phyloP scores from a whole-genome alignment of 2,888 invertebrate genomes.

The Camponotus fellah region DNA sequence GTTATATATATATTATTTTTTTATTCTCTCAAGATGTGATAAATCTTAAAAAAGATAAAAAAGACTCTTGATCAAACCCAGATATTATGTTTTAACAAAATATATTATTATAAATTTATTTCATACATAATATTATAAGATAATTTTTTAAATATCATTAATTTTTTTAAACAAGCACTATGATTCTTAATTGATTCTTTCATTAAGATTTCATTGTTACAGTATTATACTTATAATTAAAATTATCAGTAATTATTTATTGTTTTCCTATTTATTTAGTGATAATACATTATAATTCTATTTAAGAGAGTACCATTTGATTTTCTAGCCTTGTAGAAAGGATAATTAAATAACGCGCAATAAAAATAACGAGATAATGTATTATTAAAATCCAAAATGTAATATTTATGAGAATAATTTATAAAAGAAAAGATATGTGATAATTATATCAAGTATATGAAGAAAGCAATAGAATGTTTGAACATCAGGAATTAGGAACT shows the following conservation, averaged over 20 bases:
- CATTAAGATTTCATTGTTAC: no score
- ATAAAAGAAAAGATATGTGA: not conserved
- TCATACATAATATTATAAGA: not conserved
- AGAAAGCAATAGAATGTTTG: not conserved
- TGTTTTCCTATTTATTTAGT: no score
- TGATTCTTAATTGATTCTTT: not conserved
- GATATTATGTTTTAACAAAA: not conserved
- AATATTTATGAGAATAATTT: no score
- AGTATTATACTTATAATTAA: not conserved
- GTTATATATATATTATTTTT: not conserved
- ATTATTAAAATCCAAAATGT: not conserved
- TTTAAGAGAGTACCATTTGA: not conserved
- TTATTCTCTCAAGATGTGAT: not conserved
- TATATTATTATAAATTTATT: not conserved
- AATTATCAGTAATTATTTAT: not conserved
- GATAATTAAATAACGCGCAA: not conserved
- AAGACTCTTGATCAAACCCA: not conserved
- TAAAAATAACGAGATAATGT: not conserved
- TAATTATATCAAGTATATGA: not conserved
- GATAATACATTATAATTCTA: no score
- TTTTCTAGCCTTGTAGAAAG: not conserved
- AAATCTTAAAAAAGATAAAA: not conserved
- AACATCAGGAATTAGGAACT: not conserved
- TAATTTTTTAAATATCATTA: not conserved
- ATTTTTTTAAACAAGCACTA: not conserved